These are phyloP conservation scores for Acrobeloides nanus DNA, from an alignment of 2,888 invertebrate species.

Conservation along the genomic window DNA sequence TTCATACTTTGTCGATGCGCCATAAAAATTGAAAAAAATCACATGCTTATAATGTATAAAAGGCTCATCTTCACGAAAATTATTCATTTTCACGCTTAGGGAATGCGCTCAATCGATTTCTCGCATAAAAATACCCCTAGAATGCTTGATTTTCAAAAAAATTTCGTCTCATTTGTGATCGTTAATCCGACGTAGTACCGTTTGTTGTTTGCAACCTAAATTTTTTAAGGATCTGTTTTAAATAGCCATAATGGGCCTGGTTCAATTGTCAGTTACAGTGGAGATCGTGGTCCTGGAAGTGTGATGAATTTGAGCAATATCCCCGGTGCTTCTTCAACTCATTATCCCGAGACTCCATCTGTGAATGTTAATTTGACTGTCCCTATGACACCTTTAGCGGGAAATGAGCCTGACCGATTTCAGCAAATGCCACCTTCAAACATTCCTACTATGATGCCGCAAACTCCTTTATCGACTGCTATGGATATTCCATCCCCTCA, in stretches of 20 bases:
- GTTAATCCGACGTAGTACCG: no score
- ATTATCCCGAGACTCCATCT: constrained; percentile 22
- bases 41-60: no score
- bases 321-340: constrained; percentile 11
- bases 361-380: constrained; percentile 31
- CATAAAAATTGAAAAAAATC: no score
- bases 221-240: constrained; percentile 19
- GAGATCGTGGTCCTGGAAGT: constrained; percentile 16
- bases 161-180: no score
- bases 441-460: constrained; percentile 30
- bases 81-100: no score
- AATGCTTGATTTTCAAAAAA: no score
- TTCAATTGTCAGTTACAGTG: constrained; percentile 18
- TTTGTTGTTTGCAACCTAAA: no score
- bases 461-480: constrained; percentile 37
- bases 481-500: constrained; percentile 52
- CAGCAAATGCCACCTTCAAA: constrained; percentile 23
- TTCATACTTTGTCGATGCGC: no score
- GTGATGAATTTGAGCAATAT: constrained; percentile 21
- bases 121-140: no score
- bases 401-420: constrained; percentile 12
- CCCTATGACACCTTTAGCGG: constrained; percentile 49
- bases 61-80: no score
- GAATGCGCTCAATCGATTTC: no score
- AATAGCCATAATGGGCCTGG: constrained; percentile 29